Evolutionary conservation across 2,797 vertebrate genomes (phyloP), one percentile per base, ranked within the genome.

Genomic region (Pempheris klunzingeri): DNA sequence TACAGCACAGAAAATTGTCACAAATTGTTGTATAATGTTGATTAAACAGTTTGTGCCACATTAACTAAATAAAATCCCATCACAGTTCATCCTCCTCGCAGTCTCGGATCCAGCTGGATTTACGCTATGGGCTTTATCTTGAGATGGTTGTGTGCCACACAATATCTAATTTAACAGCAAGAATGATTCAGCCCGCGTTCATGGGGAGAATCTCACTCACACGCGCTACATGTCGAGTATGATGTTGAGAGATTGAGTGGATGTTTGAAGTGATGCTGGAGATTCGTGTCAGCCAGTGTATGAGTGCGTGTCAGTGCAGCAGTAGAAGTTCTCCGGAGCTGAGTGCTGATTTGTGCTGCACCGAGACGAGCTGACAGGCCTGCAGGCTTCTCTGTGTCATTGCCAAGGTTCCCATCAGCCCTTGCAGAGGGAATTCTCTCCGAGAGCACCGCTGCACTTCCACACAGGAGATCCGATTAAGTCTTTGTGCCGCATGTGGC

Each of bases 331-430:
- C 77, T 85, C 77, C 61, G 57, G 76, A 87, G 88, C 76, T 2
- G 67, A 90, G 77, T 67, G 78, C 84, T 86, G 89, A 89, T 91
- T 88, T 76, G 81, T 87, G 90, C 83, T 17, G 73, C 78, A 36
- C 66, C 59, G 47, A 80, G 82, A 86, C 3, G 79, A 79, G 85
- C 83, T 88, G 90, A 92, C 78, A 86, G 87, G 90, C 93, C 88
- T 67, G 80, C 78, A 69, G 93, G 92, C 92, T 74, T 75, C 77
- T 79, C 71, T 63, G 89, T 90, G 87, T 90, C 90, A 90, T 71
- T 43, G 69, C 87, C 80, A 82, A 82, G 84, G 84, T 88, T 91
- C 79, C 82, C 79, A 70, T 90, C 88, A 81, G 79, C 54, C 74
- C 67, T 66, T 64, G 87, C 83, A 49, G 64, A 72, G 81, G 82